Conservation (phyloP, 1,140 invertebrate species). For the Drosophila carrolli region DNA sequence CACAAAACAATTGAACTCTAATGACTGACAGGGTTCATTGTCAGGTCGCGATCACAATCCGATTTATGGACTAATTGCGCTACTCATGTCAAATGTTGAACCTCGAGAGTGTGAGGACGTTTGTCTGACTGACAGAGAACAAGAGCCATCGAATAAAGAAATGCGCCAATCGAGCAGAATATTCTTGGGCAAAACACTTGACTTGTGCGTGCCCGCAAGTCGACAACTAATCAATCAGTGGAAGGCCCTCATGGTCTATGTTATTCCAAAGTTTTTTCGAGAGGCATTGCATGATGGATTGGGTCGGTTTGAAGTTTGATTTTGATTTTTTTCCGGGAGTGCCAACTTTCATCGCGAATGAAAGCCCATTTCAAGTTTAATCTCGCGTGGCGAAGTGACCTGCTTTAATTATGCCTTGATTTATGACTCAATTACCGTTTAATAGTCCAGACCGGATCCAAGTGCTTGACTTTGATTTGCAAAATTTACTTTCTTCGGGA, state of each 20-base stretch:
- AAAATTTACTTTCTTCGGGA: constrained; percentile 23
- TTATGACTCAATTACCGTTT: constrained; percentile 73
- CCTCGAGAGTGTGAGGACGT: constrained; percentile 9
- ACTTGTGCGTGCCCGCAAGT: constrained; percentile 58
- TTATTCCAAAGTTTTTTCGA: constrained; percentile 2
- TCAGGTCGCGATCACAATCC: constrained; percentile 38
- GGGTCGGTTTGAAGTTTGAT: constrained; percentile 27
- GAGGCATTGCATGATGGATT: constrained; percentile 43
- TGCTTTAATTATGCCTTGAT: constrained; percentile 61
- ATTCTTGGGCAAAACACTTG: constrained; percentile 54
- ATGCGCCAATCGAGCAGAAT: constrained; percentile 33
- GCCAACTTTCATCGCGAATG: constrained; percentile 7
- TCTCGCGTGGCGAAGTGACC: constrained; percentile 43
- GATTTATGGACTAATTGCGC: constrained; percentile 65
- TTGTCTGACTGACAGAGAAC: constrained; percentile 39
- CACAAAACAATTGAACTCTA: constrained; percentile 50
- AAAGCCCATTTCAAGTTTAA: constrained; percentile 54
- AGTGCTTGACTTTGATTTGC: constrained; percentile 31
- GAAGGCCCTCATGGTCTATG: constrained; percentile 6
- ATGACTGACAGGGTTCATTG: constrained; percentile 54
- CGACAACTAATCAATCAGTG: constrained; percentile 67
- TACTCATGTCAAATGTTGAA: constrained; percentile 51
- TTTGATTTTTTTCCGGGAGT: constrained; percentile 1
- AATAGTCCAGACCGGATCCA: constrained; percentile 51
- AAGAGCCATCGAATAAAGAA: constrained; percentile 37